Evolutionary conservation across 37 sponge, comb jelly and placozoan genomes (phyloP).

Genomic region (Oopsacas minuta): DNA sequence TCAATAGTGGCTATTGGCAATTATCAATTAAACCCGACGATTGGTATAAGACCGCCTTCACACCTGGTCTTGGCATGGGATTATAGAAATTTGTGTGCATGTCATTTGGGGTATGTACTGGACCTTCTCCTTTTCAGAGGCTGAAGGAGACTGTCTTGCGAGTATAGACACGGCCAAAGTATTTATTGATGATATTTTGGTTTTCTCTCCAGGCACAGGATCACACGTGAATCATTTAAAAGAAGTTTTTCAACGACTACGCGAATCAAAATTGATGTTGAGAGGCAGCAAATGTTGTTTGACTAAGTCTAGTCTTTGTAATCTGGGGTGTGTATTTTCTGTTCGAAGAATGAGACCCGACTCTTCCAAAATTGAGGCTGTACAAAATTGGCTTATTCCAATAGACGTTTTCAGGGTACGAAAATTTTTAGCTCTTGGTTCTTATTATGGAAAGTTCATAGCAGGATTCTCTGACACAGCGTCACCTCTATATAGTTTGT

Average conservation of each 20-base stretch:
- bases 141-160: conserved; percentile 19
- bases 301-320: neutral
- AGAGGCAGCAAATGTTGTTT: conserved; percentile 20
- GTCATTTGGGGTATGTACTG: conserved; percentile 30
- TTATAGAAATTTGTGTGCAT: conserved; percentile 24
- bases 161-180: conserved; percentile 11
- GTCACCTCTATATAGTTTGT: conserved; percentile 31
- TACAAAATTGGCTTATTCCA: conserved; percentile 19
- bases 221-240: neutral
- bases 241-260: conserved; percentile 16
- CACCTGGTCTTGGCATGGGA: conserved; percentile 20
- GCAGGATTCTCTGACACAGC: conserved; percentile 40
- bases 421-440: conserved; percentile 37
- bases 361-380: conserved; percentile 8
- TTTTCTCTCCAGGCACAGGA: neutral
- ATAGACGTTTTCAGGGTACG: conserved; percentile 21
- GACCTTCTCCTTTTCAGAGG: conserved; percentile 19
- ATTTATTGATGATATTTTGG: conserved; percentile 23
- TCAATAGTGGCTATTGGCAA: conserved; percentile 51
- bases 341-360: conserved; percentile 24
- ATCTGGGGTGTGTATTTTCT: conserved; percentile 23
- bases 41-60: conserved; percentile 28
- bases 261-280: neutral
- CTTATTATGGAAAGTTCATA: conserved; percentile 43
- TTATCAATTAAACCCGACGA: conserved; percentile 4